Percentiles rank a stretch among this genome's conserved stretches.
Conservation (phyloP, 1,140 invertebrate genomes). For the Oscheius sp. region DNA sequence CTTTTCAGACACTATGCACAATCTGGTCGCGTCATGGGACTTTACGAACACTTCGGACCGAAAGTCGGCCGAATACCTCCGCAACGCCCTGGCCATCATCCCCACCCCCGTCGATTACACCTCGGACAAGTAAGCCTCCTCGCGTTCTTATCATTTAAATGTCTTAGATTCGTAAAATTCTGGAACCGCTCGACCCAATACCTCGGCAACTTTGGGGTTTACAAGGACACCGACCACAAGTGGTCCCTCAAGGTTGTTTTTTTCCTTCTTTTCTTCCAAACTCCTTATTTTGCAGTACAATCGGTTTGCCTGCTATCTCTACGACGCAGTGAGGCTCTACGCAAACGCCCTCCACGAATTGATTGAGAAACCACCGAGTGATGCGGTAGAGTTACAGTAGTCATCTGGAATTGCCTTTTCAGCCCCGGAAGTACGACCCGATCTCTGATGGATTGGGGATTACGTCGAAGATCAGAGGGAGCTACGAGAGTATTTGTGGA, state of each 20-base stretch:
- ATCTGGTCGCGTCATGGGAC: conserved; percentile 48
- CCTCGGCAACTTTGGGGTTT: conserved; percentile 49
- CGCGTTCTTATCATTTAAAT: no score
- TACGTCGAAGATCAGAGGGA: conserved; percentile 70
- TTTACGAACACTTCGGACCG: conserved; percentile 43
- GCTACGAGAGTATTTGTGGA: conserved; percentile 78
- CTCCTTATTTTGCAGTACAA: conserved; percentile 69
- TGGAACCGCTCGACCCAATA: conserved; percentile 51
- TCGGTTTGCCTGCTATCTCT: conserved; percentile 89
- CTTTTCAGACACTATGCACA: conserved; percentile 46
- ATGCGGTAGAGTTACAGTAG: conserved; percentile 34
- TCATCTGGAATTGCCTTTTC: not conserved
- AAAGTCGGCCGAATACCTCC: conserved; percentile 51
- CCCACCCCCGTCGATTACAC: conserved; percentile 52
- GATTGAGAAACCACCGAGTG: conserved; percentile 66
- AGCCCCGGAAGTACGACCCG: conserved; percentile 38
- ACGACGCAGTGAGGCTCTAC: conserved; percentile 89
- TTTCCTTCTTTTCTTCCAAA: not conserved
- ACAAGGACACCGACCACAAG: conserved; percentile 28
- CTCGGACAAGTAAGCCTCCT: not conserved
- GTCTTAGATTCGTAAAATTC: conserved; percentile 43
- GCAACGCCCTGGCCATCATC: conserved; percentile 53
- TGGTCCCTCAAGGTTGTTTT: conserved; percentile 63
- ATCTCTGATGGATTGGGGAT: conserved; percentile 73
- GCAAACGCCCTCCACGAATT: conserved; percentile 78